Conservation (phyloP, 2,113 vertebrate species). For the Amia ocellicauda region DNA sequence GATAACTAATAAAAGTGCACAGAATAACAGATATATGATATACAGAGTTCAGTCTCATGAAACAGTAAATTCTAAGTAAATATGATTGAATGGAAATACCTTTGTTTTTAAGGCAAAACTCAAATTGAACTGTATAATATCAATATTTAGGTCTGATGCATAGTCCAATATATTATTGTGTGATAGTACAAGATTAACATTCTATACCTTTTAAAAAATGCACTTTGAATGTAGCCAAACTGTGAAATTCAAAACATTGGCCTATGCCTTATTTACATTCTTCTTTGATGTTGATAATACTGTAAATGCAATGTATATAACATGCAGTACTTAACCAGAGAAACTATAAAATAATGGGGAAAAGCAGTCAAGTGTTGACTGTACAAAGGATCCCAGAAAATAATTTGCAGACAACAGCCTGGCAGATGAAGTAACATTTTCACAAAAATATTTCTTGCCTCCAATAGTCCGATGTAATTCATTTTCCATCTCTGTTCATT, state of each 20-base stretch:
- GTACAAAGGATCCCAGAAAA: slow-evolving; percentile 91
- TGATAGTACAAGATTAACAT: background rate
- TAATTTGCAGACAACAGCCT: slow-evolving; percentile 87
- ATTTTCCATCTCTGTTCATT: slow-evolving; percentile 99
- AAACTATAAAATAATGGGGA: slow-evolving; percentile 93
- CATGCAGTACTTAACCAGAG: slow-evolving; percentile 81
- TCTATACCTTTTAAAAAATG: background rate
- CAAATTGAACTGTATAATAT: too few relatives aligned
- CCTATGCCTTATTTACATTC: background rate
- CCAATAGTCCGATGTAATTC: slow-evolving; percentile 99
- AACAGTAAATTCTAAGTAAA: too few relatives aligned
- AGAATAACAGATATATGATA: too few relatives aligned
- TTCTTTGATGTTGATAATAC: background rate
- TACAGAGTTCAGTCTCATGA: too few relatives aligned
- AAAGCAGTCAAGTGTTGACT: slow-evolving; percentile 98
- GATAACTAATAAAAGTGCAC: too few relatives aligned
- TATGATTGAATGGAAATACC: too few relatives aligned
- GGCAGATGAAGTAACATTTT: slow-evolving; percentile 99
- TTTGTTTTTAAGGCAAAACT: too few relatives aligned
- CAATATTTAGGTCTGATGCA: too few relatives aligned
- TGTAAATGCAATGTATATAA: slow-evolving; percentile 43
- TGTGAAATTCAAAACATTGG: too few relatives aligned
- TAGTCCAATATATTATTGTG: too few relatives aligned
- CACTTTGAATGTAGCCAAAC: background rate
- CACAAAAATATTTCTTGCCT: slow-evolving; percentile 98